Evolutionary conservation across 2,888 invertebrate species (phyloP).

Genomic region (Nomada goodeniana): DNA sequence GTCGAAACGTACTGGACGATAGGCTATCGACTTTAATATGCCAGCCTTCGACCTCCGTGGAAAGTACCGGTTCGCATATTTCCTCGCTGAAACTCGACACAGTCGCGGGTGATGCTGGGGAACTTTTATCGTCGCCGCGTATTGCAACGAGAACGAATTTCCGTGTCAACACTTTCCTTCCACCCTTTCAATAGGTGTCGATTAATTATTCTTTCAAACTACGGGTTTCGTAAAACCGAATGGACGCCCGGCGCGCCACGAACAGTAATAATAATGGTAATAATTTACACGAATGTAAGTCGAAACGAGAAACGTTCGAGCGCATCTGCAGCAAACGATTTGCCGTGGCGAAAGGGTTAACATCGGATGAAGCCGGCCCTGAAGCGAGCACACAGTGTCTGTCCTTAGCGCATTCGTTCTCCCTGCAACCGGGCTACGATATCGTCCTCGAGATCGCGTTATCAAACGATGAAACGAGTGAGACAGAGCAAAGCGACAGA

Average conservation of each 20-base stretch:
- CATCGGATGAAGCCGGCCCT: not conserved
- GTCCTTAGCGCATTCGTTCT: constrained; percentile 32
- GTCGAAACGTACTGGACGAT: constrained; percentile 82
- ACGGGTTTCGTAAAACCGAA: not conserved
- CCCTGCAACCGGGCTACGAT: constrained; percentile 43
- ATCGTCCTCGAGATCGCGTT: constrained; percentile 45
- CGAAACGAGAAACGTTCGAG: not conserved
- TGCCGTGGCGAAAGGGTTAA: not conserved
- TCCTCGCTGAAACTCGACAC: constrained; percentile 81
- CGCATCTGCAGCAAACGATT: not conserved
- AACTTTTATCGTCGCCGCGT: constrained; percentile 42
- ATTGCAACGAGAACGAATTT: constrained; percentile 53
- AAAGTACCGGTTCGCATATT: constrained; percentile 83
- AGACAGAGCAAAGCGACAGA: constrained; percentile 5
- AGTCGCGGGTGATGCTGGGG: constrained; percentile 71
- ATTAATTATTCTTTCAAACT: not conserved
- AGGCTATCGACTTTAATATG: constrained; percentile 83
- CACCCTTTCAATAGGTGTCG: too few species aligned
- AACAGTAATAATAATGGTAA: not conserved
- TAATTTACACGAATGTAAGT: not conserved
- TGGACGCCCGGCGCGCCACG: too few species aligned
- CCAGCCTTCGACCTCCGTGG: constrained; percentile 83
- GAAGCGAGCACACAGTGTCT: too few species aligned
- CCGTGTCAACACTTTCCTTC: not conserved
- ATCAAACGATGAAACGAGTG: constrained; percentile 24